Base-by-base conservation (phyloP, 1,140 invertebrate genomes). In the Pogonomyrmex barbatus region DNA sequence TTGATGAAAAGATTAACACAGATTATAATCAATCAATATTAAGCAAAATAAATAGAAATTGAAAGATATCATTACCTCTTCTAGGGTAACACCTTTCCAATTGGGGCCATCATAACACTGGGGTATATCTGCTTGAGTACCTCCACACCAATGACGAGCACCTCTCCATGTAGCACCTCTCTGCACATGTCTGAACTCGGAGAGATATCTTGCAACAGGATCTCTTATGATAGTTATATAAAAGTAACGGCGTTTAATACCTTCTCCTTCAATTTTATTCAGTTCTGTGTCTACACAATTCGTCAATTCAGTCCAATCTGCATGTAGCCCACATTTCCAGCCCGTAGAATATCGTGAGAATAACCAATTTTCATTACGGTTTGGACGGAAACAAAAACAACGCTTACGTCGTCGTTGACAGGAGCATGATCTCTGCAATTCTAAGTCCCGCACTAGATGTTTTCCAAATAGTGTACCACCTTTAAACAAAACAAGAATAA, bases 281-380 rank as follows among this genome's bases (percentile, higher is more conserved):
- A 99, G 96, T 92, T 98, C 98, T 63, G 96, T 96, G 93, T 98
- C 97, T 60, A 99, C 98, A 95, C 98, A 98, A 92, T 96, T 97
- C 12, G 98, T 98, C 77, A 99, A 94, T 95, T 99, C 99, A 14
- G 99, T 99, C 97, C 98, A 99, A 95, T 99, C 98, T 10, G 99
- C 99, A 95, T 99, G 99, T 24, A 99, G 95, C 71, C 99, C 99
- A 96, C 99, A 99, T 92, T 98, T 98, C 99, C 99, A 99, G 68
- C 99, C 99, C 24, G 98, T 99, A 8, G 99, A 99, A 95, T 99
- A 99, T 91, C 99, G 96, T 93, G 98, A 99, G 95, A 99, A 99
- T 67, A 99, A 96, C 99, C 99, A 99, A 95, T 97, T 97, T 96
- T 98, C 97, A 94, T 98, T 97, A 92, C 97, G 96, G 96, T 98